Evolutionary conservation across 1,140 invertebrate species (phyloP).

Genomic region (Hormaphis cornu): DNA sequence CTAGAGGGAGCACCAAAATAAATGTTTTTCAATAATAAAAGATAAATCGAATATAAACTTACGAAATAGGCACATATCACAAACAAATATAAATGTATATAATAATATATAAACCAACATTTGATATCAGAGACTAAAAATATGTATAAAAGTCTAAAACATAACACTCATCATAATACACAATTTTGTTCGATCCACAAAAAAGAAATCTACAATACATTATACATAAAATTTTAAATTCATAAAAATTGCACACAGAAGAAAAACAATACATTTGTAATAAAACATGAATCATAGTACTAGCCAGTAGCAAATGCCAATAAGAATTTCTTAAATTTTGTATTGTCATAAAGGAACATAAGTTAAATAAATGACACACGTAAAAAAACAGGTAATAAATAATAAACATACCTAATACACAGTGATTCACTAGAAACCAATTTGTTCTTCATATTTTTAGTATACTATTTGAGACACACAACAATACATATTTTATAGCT

Average conservation of each 20-base stretch:
- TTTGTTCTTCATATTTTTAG: not conserved
- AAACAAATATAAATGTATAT: not conserved
- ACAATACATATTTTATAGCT: too few relatives aligned
- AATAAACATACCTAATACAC: not conserved
- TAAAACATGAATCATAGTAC: not conserved
- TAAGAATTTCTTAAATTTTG: not conserved
- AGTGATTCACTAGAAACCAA: not conserved
- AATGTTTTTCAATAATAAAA: not conserved
- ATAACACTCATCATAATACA: not conserved
- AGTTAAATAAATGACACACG: not conserved
- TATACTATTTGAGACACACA: not conserved
- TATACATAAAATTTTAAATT: not conserved
- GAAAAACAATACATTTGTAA: not conserved
- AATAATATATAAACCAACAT: not conserved
- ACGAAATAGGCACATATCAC: not conserved
- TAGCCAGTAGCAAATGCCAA: not conserved
- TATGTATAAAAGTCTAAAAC: not conserved
- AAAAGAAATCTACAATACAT: not conserved
- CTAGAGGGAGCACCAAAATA: not conserved
- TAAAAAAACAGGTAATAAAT: not conserved
- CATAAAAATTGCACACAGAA: not conserved
- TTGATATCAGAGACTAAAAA: not conserved
- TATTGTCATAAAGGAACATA: conserved; percentile 15
- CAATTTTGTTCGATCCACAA: conserved; percentile 7
- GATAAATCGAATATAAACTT: not conserved